Percentiles rank a stretch among this genome's conserved stretches.
Conservation (phyloP, 2,113 vertebrate genomes). For the Anser brachyrhynchus region DNA sequence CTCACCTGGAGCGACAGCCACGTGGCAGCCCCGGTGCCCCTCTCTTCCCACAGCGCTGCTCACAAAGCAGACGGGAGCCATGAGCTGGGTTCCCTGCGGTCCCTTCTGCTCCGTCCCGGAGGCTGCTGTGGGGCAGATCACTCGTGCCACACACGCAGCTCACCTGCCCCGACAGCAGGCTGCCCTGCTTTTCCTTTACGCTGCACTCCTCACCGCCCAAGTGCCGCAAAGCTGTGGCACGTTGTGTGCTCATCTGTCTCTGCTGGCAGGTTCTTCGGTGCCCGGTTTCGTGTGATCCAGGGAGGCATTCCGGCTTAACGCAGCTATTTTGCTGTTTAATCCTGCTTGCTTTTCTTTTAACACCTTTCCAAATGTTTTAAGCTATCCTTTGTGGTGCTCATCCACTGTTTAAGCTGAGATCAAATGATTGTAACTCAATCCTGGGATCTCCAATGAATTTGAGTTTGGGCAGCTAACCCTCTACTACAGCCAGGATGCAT, state of each 20-base stretch:
- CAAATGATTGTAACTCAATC: constrained; percentile 37
- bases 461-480: neutral
- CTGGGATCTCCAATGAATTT: constrained; percentile 18
- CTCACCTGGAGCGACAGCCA: too few species aligned
- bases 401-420: constrained; percentile 32
- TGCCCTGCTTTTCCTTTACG: neutral
- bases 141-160: neutral
- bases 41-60: neutral
- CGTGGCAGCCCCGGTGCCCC: too few species aligned
- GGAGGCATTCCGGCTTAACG: constrained; percentile 1
- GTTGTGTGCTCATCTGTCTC: accelerated
- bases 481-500: neutral
- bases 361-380: constrained; percentile 58
- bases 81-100: neutral
- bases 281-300: neutral
- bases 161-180: neutral
- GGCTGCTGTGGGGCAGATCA: neutral
- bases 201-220: neutral
- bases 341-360: constrained; percentile 24
- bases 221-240: neutral
- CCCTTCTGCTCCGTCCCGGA: neutral
- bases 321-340: constrained; percentile 48
- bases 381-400: constrained; percentile 39
- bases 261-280: neutral
- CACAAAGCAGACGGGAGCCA: accelerated